phyloP scores from a whole-genome alignment of 1,140 invertebrate genomes.

The Pemphigus obesinymphae region DNA sequence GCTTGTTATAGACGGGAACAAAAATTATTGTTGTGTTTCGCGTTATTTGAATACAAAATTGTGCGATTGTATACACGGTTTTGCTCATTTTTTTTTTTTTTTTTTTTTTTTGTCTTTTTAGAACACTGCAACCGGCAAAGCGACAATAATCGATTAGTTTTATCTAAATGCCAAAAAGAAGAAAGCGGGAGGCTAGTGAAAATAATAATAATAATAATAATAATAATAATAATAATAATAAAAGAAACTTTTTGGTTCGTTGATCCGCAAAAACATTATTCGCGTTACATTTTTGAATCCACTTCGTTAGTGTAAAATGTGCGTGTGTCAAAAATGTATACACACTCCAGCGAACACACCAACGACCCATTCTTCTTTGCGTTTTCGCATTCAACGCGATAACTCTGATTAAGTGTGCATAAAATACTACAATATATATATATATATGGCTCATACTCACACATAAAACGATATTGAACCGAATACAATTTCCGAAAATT shows the following conservation, averaged over 20 bases:
- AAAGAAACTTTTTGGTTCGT: conserved; percentile 32
- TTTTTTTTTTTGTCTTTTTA: conserved; percentile 10
- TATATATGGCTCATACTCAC: too few relatives aligned
- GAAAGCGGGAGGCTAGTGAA: conserved; percentile 3
- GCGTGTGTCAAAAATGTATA: conserved; percentile 10
- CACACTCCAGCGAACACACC: not conserved
- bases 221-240: conserved; percentile 5
- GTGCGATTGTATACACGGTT: conserved; percentile 18
- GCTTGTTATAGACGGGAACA: conserved; percentile 16
- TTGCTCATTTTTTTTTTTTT: conserved; percentile 6
- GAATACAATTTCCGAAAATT: too few relatives aligned
- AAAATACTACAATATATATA: too few relatives aligned
- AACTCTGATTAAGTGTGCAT: conserved; percentile 1
- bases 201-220: not conserved
- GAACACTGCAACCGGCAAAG: conserved; percentile 17
- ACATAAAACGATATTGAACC: too few relatives aligned
- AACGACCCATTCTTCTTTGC: not conserved
- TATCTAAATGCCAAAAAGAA: conserved; percentile 32
- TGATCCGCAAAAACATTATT: conserved; percentile 35
- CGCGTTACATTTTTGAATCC: conserved; percentile 31
- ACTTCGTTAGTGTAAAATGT: conserved; percentile 32
- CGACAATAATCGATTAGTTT: conserved; percentile 40
- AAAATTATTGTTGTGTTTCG: conserved; percentile 32
- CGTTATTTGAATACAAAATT: conserved; percentile 41
- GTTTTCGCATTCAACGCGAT: not conserved